phyloP scores from a whole-genome alignment of 2,113 vertebrate species.

The Marmota flaviventris region DNA sequence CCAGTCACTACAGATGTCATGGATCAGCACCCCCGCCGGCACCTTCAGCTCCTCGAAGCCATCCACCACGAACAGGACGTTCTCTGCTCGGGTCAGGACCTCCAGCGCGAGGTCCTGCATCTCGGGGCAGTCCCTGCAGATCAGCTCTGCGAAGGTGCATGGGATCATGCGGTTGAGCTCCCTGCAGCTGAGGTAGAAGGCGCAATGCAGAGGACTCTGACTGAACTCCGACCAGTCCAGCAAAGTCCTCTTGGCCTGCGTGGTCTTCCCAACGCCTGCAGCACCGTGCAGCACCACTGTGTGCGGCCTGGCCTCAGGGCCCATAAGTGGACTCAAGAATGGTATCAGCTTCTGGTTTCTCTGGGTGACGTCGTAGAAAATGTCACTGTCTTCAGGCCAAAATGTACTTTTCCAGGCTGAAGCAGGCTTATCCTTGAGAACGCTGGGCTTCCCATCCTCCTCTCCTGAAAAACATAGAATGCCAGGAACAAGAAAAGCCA shows the following conservation, averaged over 20 bases:
- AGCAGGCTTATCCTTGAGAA: background rate
- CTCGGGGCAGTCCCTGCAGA: background rate
- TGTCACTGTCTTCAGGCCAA: background rate
- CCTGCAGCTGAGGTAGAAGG: constrained; percentile 66
- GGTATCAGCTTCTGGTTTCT: background rate
- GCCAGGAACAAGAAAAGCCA: background rate
- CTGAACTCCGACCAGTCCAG: constrained; percentile 62
- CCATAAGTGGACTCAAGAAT: background rate
- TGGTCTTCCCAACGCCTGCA: constrained; percentile 74
- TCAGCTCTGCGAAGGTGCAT: constrained; percentile 32
- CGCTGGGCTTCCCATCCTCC: fast-evolving
- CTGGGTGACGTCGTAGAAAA: fast-evolving
- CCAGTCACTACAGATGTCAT: background rate
- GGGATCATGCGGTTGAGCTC: background rate
- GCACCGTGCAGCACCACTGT: constrained; percentile 64
- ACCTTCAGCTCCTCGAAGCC: constrained; percentile 60
- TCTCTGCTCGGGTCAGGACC: background rate
- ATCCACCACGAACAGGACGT: constrained; percentile 60
- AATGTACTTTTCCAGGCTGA: background rate
- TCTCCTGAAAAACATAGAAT: background rate
- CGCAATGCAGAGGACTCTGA: background rate
- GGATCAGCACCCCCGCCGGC: background rate
- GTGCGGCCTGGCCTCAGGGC: fast-evolving
- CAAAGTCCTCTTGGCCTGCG: constrained; percentile 61
- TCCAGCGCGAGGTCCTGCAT: fast-evolving